Percentiles rank a stretch among this genome's conserved stretches.
These are phyloP conservation scores for Pristionchus arcanus DNA, from an alignment of 2,888 invertebrate species.

Conservation along the genomic window DNA sequence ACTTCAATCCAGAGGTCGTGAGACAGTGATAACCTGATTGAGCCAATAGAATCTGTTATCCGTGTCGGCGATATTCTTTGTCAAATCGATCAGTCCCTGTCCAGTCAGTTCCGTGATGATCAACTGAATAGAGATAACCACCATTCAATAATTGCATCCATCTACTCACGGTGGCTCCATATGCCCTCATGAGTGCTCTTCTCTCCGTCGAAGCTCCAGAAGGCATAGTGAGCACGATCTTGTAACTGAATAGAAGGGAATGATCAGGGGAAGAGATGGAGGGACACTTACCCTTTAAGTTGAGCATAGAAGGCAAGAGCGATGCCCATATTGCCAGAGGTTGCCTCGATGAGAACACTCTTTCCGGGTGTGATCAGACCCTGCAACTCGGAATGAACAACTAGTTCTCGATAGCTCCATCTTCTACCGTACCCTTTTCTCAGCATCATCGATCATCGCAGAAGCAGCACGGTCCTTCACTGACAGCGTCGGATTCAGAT, in stretches of 20 bases:
- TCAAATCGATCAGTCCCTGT: not conserved
- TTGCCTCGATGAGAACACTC: constrained; percentile 73
- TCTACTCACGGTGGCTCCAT: constrained; percentile 62
- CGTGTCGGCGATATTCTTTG: not conserved
- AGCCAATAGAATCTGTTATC: constrained; percentile 27
- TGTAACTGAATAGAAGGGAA: constrained; percentile 61
- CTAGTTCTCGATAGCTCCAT: not conserved
- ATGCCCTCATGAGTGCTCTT: constrained; percentile 65
- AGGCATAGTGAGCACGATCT: constrained; percentile 73
- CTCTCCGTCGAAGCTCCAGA: constrained; percentile 66
- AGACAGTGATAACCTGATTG: constrained; percentile 15
- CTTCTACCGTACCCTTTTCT: constrained; percentile 58
- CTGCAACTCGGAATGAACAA: not conserved
- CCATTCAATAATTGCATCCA: not conserved
- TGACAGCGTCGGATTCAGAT: constrained; percentile 76
- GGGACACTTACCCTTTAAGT: constrained; percentile 28
- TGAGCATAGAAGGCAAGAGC: constrained; percentile 69
- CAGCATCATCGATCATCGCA: constrained; percentile 74
- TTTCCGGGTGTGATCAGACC: constrained; percentile 70
- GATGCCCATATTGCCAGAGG: constrained; percentile 78
- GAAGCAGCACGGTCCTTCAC: constrained; percentile 77
- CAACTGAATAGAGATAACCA: not conserved
- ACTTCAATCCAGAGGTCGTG: not conserved
- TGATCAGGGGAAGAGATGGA: not conserved
- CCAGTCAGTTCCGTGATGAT: constrained; percentile 10